These are phyloP conservation scores for Colletes latitarsis DNA, from an alignment of 1,140 invertebrate genomes.

Conservation along the genomic window DNA sequence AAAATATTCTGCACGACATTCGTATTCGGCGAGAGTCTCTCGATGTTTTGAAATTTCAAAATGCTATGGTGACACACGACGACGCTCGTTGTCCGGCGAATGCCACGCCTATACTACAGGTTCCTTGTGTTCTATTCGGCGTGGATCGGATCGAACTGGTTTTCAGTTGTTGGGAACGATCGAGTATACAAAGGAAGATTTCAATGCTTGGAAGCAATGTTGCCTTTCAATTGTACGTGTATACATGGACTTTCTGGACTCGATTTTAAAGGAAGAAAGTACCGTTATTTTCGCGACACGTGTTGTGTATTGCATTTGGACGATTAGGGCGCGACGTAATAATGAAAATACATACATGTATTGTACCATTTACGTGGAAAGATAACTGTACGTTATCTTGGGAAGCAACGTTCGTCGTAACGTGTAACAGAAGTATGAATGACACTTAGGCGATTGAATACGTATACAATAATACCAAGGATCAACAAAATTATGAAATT, in stretches of 20 bases:
- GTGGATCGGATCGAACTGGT: constrained; percentile 20
- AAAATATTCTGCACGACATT: neutral
- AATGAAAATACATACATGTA: too few relatives aligned
- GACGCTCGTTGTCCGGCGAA: neutral
- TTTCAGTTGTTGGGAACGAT: constrained; percentile 15
- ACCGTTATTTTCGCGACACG: too few relatives aligned
- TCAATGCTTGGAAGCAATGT: constrained; percentile 23
- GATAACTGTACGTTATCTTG: too few relatives aligned
- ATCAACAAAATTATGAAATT: too few relatives aligned
- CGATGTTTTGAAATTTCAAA: neutral
- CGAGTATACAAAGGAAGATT: constrained; percentile 24
- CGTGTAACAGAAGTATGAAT: too few relatives aligned
- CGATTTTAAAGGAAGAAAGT: neutral
- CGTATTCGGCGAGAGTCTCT: neutral
- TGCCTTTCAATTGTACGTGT: neutral
- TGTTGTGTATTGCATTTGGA: too few relatives aligned
- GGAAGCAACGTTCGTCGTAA: too few relatives aligned
- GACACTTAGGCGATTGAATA: too few relatives aligned
- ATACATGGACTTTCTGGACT: neutral
- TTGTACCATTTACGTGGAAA: too few relatives aligned
- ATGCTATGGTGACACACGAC: neutral
- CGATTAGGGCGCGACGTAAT: too few relatives aligned
- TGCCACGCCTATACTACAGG: constrained; percentile 27
- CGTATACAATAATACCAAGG: too few relatives aligned
- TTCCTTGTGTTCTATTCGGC: neutral